These are phyloP conservation scores for Nestor notabilis DNA, from an alignment of 2,113 vertebrate genomes.

Conservation along the genomic window DNA sequence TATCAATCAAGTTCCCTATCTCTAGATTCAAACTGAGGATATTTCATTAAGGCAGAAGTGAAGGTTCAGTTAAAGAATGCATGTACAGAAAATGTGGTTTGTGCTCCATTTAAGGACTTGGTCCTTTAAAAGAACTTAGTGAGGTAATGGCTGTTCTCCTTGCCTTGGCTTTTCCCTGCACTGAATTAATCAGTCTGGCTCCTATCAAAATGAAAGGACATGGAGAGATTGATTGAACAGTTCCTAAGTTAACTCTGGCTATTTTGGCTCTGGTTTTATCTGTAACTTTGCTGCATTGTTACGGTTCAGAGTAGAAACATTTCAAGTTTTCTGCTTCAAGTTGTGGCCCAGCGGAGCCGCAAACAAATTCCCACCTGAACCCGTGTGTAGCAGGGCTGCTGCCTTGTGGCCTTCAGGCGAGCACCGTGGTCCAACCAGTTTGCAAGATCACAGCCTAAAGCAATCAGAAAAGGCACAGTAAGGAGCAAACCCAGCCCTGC, in stretches of 20 bases:
- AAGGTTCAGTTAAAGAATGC: background rate
- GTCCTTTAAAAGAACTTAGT: background rate
- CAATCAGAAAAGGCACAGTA: background rate
- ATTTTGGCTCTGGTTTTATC: background rate
- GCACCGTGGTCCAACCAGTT: background rate
- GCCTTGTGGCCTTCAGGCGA: background rate
- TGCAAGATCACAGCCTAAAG: background rate
- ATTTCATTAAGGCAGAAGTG: background rate
- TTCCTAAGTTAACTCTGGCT: background rate
- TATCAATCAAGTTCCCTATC: background rate
- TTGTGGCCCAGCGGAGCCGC: background rate
- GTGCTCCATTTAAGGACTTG: background rate
- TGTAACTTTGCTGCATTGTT: constrained; percentile 13
- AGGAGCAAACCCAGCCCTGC: background rate
- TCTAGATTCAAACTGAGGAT: background rate
- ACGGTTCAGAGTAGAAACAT: background rate
- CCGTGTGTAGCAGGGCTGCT: fast-evolving
- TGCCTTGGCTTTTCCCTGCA: constrained; percentile 31
- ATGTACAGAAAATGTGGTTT: background rate
- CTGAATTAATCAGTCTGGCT: background rate
- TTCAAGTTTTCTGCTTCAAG: background rate
- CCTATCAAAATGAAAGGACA: background rate
- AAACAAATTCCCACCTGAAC: background rate
- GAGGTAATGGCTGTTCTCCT: background rate
- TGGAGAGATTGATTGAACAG: background rate